Conservation (phyloP, 2,888 invertebrate species). For the Erebia epiphron region DNA sequence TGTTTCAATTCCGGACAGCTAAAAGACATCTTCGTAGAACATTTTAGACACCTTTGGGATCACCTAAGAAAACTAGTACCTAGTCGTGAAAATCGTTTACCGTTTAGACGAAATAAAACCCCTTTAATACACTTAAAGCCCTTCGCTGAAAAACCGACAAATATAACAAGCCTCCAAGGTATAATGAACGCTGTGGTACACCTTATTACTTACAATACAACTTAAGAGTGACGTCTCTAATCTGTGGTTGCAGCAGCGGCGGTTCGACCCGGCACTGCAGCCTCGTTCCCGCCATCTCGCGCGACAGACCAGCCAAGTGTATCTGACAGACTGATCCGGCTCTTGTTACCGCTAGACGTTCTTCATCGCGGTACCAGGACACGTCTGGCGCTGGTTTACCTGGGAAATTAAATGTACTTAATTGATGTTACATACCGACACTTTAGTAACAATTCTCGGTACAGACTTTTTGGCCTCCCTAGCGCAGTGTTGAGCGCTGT, state of each 20-base stretch:
- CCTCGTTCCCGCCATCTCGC: conserved; percentile 88
- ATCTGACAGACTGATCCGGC: conserved; percentile 90
- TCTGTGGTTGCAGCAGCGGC: conserved; percentile 86
- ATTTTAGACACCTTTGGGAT: too few species aligned
- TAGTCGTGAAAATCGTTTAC: too few species aligned
- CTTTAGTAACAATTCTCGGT: too few species aligned
- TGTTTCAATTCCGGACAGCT: too few species aligned
- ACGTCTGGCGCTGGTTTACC: conserved; percentile 92
- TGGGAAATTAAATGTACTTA: conserved; percentile 53
- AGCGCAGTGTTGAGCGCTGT: too few species aligned
- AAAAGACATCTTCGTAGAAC: too few species aligned
- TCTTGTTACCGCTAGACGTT: conserved; percentile 89
- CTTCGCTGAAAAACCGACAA: too few species aligned
- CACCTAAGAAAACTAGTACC: too few species aligned
- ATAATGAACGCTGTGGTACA: background rate
- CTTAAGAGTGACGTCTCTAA: conserved; percentile 89
- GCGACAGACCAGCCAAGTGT: conserved; percentile 87
- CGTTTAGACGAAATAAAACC: too few species aligned
- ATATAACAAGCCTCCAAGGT: background rate
- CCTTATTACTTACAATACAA: conserved; percentile 84
- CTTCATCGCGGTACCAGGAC: conserved; percentile 91
- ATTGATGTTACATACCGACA: too few species aligned
- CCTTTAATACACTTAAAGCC: too few species aligned
- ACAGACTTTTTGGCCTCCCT: too few species aligned
- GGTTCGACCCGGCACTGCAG: conserved; percentile 91